Evolutionary conservation across 2,797 vertebrate species (phyloP).

Genomic region (Poeciliopsis paucimaculata): DNA sequence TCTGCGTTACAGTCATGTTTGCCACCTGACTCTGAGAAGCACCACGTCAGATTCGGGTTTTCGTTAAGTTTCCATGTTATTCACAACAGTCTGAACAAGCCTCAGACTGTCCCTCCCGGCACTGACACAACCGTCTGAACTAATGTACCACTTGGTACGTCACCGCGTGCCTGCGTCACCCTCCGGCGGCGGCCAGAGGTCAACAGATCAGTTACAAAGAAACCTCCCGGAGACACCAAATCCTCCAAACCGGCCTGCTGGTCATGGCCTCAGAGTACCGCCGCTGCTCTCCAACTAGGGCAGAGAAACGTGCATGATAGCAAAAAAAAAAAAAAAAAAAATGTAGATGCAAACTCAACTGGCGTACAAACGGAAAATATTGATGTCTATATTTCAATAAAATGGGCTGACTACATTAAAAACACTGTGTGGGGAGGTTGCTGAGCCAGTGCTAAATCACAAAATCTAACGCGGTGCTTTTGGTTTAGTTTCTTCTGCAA

Average conservation of each 20-base stretch:
- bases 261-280: constrained; percentile 2
- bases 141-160: constrained; percentile 38
- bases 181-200: constrained; percentile 27
- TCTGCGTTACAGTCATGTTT: constrained; percentile 44
- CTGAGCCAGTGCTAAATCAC: neutral
- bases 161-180: constrained; percentile 23
- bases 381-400: neutral
- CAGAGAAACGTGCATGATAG: neutral
- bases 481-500: too few species aligned
- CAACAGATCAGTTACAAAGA: constrained; percentile 38
- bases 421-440: neutral
- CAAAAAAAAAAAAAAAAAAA: neutral
- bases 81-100: constrained; percentile 30
- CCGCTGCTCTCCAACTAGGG: neutral
- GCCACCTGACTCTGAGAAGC: constrained; percentile 54
- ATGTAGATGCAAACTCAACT: neutral
- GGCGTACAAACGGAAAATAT: neutral
- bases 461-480: too few species aligned
- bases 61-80: constrained; percentile 44
- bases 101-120: constrained; percentile 46
- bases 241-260: constrained; percentile 10
- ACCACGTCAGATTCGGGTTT: constrained; percentile 22
- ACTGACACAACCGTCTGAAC: constrained; percentile 43
- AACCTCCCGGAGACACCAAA: constrained; percentile 33
- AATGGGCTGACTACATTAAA: neutral